A percentile compares a stretch with the other conserved stretches of the same genome.
phyloP scores from a whole-genome alignment of 2,113 vertebrate genomes.

The Dicerorhinus sumatrensis region DNA sequence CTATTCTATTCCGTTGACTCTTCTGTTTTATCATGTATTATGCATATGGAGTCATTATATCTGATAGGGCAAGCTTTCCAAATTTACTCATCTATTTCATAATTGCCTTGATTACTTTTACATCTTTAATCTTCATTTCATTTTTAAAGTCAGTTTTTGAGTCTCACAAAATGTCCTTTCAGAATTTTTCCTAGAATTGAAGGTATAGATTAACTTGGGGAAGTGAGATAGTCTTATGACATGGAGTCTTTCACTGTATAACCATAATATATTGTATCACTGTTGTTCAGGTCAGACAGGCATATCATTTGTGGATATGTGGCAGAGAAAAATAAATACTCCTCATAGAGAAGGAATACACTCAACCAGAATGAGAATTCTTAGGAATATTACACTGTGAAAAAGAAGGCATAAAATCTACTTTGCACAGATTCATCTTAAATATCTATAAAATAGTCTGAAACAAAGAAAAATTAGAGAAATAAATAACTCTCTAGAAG shows the following conservation, averaged over 20 bases:
- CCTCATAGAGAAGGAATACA: not conserved
- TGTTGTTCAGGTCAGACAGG: not conserved
- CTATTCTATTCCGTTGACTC: not conserved
- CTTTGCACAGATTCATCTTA: not conserved
- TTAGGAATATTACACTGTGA: not conserved
- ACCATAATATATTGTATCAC: not conserved
- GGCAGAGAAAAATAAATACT: not conserved
- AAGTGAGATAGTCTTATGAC: not conserved
- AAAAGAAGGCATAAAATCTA: not conserved
- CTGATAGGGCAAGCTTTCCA: not conserved
- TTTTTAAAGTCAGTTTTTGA: slow-evolving; percentile 24
- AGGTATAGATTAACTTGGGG: not conserved
- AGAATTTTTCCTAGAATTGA: not conserved
- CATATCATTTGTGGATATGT: not conserved
- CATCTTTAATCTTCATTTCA: not conserved
- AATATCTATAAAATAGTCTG: not conserved
- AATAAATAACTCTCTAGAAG: not conserved
- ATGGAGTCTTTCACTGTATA: not conserved
- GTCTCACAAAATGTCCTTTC: slow-evolving; percentile 15
- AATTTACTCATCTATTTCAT: not conserved
- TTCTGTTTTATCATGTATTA: not conserved
- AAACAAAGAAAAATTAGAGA: not conserved
- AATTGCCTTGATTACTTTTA: not conserved
- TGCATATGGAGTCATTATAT: not conserved
- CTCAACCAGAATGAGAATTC: slow-evolving; percentile 39